Evolutionary conservation across 2,113 vertebrate species (phyloP), one percentile per base, ranked within the genome.

Genomic region (Hippocampus barbouri): DNA sequence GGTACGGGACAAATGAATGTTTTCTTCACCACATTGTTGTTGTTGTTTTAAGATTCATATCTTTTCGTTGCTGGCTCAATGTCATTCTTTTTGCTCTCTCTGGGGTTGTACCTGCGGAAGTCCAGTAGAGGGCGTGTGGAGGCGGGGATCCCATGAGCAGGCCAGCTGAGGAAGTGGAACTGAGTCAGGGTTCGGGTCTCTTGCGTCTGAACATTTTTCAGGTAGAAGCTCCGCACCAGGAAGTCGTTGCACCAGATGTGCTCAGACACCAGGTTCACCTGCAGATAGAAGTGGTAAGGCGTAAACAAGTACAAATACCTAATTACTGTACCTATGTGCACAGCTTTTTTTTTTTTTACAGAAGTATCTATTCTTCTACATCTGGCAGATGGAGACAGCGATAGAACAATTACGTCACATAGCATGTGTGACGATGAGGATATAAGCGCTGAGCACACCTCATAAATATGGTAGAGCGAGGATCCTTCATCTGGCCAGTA

Each of bases 241-340:
- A 98, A 99, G 83, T 99, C 97, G 71, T 98, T 97, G 0, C 97
- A 99, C 97, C 97, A 99, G 91, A 99, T 98, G 88, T 99, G 97
- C 85, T 99, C 97, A 0, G 97, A 99, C 66, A 99, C 97, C 84
- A 99, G 85, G 92, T 99, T 98, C 78, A 99, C 97, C 97, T 99
- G 65, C 27, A 61, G 30, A 40, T 41, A 34, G 15, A 9, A n/a
- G 20, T 53, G 6, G 20, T 27, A 14, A 20, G 23, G 23, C 9
- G 9, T 59, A 25, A 30, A 15, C 5, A 18, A 18, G 7, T 61
- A 34, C 15, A 34, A 60, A 6, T 5, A 60, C 4, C 15, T 5
- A 18, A 8, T 20, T 20, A 53, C 18, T 8, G 16, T 7, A 53
- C 51, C 14, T 34, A 30, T 30, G 34, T 34, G 34, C 34, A 25